phyloP scores from a whole-genome alignment of 2,113 vertebrate species.

The Salvelinus namaycush region DNA sequence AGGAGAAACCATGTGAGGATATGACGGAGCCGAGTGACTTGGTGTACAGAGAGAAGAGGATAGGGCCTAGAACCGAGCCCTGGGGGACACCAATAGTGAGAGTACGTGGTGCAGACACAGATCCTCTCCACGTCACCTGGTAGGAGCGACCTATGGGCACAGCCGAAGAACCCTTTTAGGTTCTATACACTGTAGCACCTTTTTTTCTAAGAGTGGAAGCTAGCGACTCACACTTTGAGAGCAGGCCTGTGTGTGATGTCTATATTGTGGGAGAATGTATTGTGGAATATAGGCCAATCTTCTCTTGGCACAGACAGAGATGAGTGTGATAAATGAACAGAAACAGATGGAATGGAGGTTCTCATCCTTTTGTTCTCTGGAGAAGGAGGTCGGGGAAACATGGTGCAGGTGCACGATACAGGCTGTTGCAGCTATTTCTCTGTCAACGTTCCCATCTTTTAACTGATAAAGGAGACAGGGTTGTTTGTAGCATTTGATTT shows the following conservation, averaged over 20 bases:
- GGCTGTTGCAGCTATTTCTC: background rate
- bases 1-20: too few relatives aligned
- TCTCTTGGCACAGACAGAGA: background rate
- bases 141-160: too few relatives aligned
- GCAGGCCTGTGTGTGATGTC: background rate
- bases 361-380: constrained; percentile 10
- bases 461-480: too few relatives aligned
- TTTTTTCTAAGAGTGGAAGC: background rate
- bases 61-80: too few relatives aligned
- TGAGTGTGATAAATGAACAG: background rate
- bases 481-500: too few relatives aligned
- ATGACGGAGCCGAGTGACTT: too few relatives aligned
- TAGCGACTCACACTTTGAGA: constrained; percentile 17
- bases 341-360: background rate
- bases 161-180: too few relatives aligned
- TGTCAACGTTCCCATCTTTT: background rate
- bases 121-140: too few relatives aligned
- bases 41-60: too few relatives aligned
- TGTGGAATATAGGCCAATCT: background rate
- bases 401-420: background rate
- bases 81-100: too few relatives aligned
- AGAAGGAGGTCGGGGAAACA: background rate
- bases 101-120: too few relatives aligned
- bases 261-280: background rate
- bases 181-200: too few relatives aligned